Evolutionary conservation across 2,888 invertebrate species (phyloP).

Genomic region (Lepidocyrtinus sp.): DNA sequence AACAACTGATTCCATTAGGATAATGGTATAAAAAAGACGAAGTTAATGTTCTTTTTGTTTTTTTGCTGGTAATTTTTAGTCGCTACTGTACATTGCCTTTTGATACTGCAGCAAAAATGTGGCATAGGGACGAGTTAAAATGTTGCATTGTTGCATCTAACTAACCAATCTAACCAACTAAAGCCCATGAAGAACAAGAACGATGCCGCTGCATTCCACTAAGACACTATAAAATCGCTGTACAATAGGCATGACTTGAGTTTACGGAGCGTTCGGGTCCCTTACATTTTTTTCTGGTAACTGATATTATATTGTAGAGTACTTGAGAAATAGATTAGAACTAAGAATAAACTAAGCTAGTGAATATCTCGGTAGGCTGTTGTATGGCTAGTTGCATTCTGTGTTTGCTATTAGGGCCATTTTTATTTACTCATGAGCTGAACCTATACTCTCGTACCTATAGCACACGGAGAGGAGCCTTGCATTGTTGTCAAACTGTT

Average conservation of each 20-base stretch:
- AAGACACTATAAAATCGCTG: not conserved
- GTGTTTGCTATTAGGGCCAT: not conserved
- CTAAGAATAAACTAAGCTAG: too few relatives aligned
- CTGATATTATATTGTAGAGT: not conserved
- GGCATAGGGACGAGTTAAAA: too few relatives aligned
- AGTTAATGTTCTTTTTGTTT: not conserved
- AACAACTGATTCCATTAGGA: not conserved
- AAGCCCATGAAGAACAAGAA: too few relatives aligned
- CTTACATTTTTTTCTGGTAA: too few relatives aligned
- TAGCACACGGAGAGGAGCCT: constrained; percentile 14
- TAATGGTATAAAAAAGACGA: not conserved
- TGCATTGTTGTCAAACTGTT: constrained; percentile 52
- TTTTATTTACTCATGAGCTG: not conserved
- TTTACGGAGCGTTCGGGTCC: not conserved
- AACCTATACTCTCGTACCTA: too few relatives aligned
- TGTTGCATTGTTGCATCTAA: not conserved
- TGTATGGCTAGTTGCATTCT: not conserved
- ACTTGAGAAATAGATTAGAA: not conserved
- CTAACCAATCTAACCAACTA: too few relatives aligned
- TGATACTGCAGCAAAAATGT: too few relatives aligned
- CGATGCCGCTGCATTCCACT: too few relatives aligned
- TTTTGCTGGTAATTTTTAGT: not conserved
- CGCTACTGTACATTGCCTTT: not conserved
- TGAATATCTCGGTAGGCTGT: too few relatives aligned
- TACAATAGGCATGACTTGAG: not conserved